Evolutionary conservation across 2,113 vertebrate genomes (phyloP), one percentile per base, ranked within the genome.

Genomic region (Neotragus pygmaeus): DNA sequence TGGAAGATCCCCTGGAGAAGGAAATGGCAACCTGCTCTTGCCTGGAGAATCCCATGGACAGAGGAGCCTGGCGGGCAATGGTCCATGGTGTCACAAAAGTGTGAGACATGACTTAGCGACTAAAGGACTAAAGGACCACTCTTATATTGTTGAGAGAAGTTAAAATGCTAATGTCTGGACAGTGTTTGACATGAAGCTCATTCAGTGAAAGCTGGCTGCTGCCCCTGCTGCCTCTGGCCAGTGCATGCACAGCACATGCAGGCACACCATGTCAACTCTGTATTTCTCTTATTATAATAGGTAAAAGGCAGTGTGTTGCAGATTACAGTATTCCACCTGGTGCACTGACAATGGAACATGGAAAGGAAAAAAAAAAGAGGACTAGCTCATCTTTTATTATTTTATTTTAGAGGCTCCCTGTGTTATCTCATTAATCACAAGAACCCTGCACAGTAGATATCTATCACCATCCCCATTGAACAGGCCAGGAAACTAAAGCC

Each of bases 121-220:
- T 21, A 36, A 36, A 36, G n/a, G 64, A 36, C 64, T n/a, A n/a
- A n/a, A n/a, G n/a, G 21, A 3, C n/a, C 64, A 66, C 64, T 36
- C 64, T 66, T 66, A 36, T 10, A 21, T 21, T 70, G 25, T 27
- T 12, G 33, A 30, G 81, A 88, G 91, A 84, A 60, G 70, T 51
- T 49, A 39, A 94, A 91, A 62, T 49, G 58, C 36, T 87, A 55
- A 49, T 73, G 94, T n/a, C 36, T 62, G 77, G 58, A 70, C 43
- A 33, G 28, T 36, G 25, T 94, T 94, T 57, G 39, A n/a, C 45
- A 5, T 21, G 39, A 94, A 84, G 73, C 45, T 58, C 84, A 82
- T 12, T 94, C 53, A 80, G 7, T 51, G 90, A 84, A 45, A 64
- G 17, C 57, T 73, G 84, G 83, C 66, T 64, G 33, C 21, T 4